phyloP scores from a whole-genome alignment of 2,797 vertebrate genomes.

The Carcharodon carcharias region DNA sequence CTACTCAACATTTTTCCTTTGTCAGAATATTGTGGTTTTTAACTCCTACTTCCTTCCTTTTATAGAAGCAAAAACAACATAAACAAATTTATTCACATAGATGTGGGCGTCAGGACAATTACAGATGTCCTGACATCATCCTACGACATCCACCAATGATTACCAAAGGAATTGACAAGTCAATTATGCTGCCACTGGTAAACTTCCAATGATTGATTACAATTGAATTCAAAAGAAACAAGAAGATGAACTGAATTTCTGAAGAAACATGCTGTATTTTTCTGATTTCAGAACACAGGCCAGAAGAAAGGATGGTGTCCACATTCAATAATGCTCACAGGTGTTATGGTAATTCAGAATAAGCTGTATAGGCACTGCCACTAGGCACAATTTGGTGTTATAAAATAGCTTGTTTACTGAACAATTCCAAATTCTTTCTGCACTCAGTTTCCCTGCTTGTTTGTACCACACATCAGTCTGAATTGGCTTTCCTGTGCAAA shows the following conservation, averaged over 20 bases:
- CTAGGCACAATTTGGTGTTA: neutral
- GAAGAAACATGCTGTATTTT: neutral
- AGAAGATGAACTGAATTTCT: neutral
- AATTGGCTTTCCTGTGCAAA: constrained; percentile 2
- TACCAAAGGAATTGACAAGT: neutral
- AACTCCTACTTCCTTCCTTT: neutral
- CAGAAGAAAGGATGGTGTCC: neutral
- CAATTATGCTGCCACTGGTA: neutral
- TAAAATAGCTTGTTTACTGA: neutral
- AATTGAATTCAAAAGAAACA: neutral
- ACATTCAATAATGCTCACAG: neutral
- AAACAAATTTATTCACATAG: neutral
- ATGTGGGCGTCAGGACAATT: neutral
- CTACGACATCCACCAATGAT: neutral
- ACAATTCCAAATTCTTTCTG: constrained; percentile 14
- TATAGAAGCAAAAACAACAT: neutral
- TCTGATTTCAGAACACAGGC: neutral
- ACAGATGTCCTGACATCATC: neutral
- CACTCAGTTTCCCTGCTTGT: neutral
- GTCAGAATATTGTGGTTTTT: neutral
- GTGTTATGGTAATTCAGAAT: neutral
- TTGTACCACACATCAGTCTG: neutral
- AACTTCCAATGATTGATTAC: neutral
- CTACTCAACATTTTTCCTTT: neutral
- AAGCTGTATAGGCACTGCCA: neutral